Evolutionary conservation across 2,113 vertebrate species (phyloP).

Genomic region (Alosa alosa): DNA sequence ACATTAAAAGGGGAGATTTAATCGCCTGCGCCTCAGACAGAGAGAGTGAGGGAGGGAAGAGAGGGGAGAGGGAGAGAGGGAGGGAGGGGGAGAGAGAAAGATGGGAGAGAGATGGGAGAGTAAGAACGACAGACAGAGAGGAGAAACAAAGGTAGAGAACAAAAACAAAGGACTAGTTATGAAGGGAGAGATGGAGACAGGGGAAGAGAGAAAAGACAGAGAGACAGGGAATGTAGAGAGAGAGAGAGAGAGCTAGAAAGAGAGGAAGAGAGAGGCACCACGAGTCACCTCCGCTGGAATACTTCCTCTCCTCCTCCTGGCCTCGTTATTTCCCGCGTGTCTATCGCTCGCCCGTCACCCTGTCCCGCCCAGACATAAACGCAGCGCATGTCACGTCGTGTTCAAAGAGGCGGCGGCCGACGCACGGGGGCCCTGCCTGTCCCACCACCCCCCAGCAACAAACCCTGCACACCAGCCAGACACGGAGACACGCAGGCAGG

Average conservation of each 20-base stretch:
- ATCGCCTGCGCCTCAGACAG: conserved; percentile 17
- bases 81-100: background rate
- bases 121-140: background rate
- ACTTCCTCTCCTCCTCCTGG: background rate
- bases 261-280: background rate
- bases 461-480: background rate
- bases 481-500: background rate
- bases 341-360: background rate
- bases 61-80: background rate
- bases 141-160: background rate
- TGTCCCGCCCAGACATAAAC: background rate
- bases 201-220: conserved; percentile 39
- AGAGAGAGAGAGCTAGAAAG: background rate
- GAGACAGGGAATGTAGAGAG: conserved; percentile 34
- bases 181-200: background rate
- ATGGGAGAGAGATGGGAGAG: background rate
- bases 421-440: background rate
- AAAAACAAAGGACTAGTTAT: background rate
- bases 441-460: background rate
- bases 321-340: background rate
- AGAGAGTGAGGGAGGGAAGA: background rate
- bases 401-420: background rate
- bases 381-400: background rate
- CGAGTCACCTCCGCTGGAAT: background rate
- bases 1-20: conserved; percentile 47